Conservation (phyloP, 2,888 invertebrate genomes). For the Archips xylosteana region DNA sequence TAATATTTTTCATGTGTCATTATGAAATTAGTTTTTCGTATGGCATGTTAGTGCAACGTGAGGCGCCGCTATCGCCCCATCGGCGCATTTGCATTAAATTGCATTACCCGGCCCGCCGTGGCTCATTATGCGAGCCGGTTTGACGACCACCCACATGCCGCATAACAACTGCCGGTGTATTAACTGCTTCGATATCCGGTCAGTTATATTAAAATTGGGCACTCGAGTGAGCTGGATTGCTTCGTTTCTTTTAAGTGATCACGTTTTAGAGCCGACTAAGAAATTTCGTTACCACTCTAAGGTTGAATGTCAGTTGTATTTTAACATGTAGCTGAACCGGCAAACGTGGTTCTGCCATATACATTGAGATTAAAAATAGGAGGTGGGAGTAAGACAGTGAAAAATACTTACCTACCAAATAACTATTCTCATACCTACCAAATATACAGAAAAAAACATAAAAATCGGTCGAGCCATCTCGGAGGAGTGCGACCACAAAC, state of each 20-base stretch:
- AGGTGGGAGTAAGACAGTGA: too few relatives aligned
- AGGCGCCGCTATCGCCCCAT: constrained; percentile 47
- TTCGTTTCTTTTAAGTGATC: background rate
- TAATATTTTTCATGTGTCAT: background rate
- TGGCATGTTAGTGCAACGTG: constrained; percentile 4
- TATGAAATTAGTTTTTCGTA: background rate
- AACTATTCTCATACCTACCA: too few relatives aligned
- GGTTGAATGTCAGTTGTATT: too few relatives aligned
- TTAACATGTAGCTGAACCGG: too few relatives aligned
- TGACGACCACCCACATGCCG: constrained; percentile 30
- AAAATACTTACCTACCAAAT: too few relatives aligned
- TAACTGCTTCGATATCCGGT: constrained; percentile 18
- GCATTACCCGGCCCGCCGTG: constrained; percentile 55
- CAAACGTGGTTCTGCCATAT: too few relatives aligned
- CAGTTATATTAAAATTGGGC: constrained; percentile 25
- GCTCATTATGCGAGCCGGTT: constrained; percentile 46
- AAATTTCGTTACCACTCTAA: too few relatives aligned
- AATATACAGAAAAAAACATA: too few relatives aligned
- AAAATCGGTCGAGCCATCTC: too few relatives aligned
- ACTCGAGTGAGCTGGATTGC: background rate
- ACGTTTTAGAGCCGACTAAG: background rate
- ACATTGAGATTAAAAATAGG: too few relatives aligned
- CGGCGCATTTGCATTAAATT: constrained; percentile 77
- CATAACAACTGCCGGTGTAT: constrained; percentile 21
- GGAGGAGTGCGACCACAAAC: too few relatives aligned